Percentiles rank a stretch among this genome's conserved stretches.
Conservation (phyloP, 2,888 invertebrate species). For the Standfussiana lucernea region DNA sequence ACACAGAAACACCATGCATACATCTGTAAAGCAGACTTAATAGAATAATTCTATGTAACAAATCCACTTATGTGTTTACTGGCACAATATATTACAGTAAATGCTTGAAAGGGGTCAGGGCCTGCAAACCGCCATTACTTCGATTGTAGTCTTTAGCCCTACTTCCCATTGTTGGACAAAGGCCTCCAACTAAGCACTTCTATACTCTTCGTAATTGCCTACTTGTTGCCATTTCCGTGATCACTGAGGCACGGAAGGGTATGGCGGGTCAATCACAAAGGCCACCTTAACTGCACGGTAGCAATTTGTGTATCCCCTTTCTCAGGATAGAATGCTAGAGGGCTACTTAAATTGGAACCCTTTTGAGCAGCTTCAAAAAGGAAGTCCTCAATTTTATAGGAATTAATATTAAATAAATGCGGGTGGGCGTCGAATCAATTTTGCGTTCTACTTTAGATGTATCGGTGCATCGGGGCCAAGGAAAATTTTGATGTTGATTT, state of each 20-base stretch:
- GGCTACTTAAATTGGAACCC: slow-evolving; percentile 3
- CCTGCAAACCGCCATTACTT: slow-evolving; percentile 49
- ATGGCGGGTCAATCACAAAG: slow-evolving; percentile 32
- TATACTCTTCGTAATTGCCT: slow-evolving; percentile 45
- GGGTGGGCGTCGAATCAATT: slow-evolving; percentile 15
- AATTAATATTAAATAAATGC: slow-evolving; percentile 28
- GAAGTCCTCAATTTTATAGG: slow-evolving; percentile 27
- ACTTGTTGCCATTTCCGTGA: slow-evolving; percentile 51
- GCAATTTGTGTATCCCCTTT: slow-evolving; percentile 27
- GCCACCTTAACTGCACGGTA: slow-evolving; percentile 2
- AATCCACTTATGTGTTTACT: slow-evolving; percentile 40
- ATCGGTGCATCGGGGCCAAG: background rate
- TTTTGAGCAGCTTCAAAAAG: slow-evolving; percentile 21
- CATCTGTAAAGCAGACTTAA: slow-evolving; percentile 24
- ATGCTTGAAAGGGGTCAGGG: slow-evolving; percentile 59
- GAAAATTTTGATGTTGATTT: background rate
- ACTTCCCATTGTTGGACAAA: slow-evolving; percentile 57
- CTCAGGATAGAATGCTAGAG: slow-evolving; percentile 6
- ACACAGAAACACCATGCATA: background rate
- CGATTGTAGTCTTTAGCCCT: slow-evolving; percentile 54
- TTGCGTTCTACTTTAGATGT: background rate
- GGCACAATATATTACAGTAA: slow-evolving; percentile 47
- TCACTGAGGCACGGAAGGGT: slow-evolving; percentile 24
- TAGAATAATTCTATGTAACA: slow-evolving; percentile 42
- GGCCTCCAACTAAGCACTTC: slow-evolving; percentile 38